Evolutionary conservation across 2,113 vertebrate species (phyloP), one percentile per base, ranked within the genome.

Genomic region (Neogale vison): DNA sequence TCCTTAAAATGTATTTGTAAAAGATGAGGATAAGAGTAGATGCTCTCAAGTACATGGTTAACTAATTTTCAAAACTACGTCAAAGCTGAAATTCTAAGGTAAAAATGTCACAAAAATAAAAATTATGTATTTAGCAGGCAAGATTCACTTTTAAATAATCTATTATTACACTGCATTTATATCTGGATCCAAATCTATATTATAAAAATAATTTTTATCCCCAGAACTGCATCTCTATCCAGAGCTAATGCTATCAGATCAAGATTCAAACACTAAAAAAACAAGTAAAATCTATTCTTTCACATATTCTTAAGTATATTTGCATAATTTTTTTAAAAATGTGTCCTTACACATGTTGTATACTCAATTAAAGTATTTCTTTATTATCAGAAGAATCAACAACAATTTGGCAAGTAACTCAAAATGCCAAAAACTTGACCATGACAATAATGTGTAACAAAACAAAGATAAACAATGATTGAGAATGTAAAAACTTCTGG

Each of bases 31-130:
- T 90, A 94, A 94, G 29, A 92, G 63, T 26, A 96, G 63, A 92
- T 57, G 47, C 31, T 89, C 26, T 96, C 67, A 96, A 89, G n/a
- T 88, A 24, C 50, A 90, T 39, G 0, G 0, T 42, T 52, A 82
- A 95, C 52, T 77, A 90, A 96, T 88, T 96, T 93, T 92, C 79
- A 84, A 96, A 97, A 79, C 17, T 93, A 88, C 82, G n/a, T 95
- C 42, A 88, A 96, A 96, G 36, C 50, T 96, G 47, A 95, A 94
- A 97, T 93, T 93, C 84, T 87, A 97, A 90, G 74, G n/a, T 47
- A 91, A 86, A 63, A 97, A 86, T 81, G 9, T 72, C 71, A 84
- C 5, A 92, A 13, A 97, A 95, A 65, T 95, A 87, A 90, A 96
- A 97, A 42, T 31, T 89, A 86, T 10, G 97, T 3, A 79, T 69